Percentiles rank a stretch among this genome's conserved stretches.
Conservation (phyloP, 2,888 invertebrate species). For the Apodemia mormo region DNA sequence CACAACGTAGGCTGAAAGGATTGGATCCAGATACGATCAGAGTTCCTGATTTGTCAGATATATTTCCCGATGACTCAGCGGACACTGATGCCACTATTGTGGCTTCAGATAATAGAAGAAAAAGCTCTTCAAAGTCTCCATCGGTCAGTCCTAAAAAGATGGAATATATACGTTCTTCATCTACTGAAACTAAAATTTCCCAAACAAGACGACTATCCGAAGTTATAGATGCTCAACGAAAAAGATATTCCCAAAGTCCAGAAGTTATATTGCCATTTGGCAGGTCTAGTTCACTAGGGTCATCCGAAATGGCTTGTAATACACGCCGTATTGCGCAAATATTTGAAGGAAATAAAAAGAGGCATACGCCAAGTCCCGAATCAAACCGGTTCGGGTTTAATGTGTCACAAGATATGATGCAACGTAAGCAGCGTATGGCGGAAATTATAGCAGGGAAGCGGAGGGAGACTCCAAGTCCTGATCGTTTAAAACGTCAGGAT, state of each 20-base stretch:
- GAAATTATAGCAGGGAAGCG: constrained; percentile 66
- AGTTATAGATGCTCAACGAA: constrained; percentile 43
- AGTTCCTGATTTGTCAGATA: constrained; percentile 50
- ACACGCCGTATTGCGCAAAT: constrained; percentile 61
- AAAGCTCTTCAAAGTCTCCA: constrained; percentile 39
- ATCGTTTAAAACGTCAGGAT: constrained; percentile 50
- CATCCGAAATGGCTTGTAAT: constrained; percentile 49
- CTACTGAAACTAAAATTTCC: constrained; percentile 41
- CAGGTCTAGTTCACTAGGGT: constrained; percentile 59
- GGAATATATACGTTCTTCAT: constrained; percentile 42
- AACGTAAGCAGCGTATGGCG: constrained; percentile 61
- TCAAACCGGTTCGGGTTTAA: constrained; percentile 48
- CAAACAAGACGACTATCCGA: constrained; percentile 54
- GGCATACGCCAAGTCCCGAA: constrained; percentile 58
- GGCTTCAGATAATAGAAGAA: constrained; percentile 41
- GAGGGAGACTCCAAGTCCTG: constrained; percentile 55
- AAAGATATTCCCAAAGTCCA: constrained; percentile 53
- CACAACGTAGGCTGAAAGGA: constrained; percentile 60
- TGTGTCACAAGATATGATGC: constrained; percentile 55
- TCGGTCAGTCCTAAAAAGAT: constrained; percentile 41
- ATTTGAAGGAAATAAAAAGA: constrained; percentile 58
- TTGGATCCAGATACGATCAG: constrained; percentile 52
- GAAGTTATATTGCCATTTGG: constrained; percentile 43
- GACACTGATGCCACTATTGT: constrained; percentile 58
- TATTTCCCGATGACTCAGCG: constrained; percentile 54